Evolutionary conservation across 2,797 vertebrate species (phyloP).

Genomic region (Alcedo quadribrachys): DNA sequence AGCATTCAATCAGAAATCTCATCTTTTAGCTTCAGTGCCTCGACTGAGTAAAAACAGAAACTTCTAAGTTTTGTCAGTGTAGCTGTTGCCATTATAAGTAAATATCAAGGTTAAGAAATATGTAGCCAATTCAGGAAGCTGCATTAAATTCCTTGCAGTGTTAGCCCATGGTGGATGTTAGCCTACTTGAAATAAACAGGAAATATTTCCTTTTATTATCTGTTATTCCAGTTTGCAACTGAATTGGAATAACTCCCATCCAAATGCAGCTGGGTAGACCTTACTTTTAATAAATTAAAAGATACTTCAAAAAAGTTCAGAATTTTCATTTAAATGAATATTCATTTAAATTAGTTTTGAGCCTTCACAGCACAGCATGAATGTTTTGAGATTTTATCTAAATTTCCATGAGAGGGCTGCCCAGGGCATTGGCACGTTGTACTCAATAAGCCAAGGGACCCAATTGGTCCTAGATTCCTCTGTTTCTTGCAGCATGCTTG

Average conservation of each 20-base stretch:
- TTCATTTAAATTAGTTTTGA: too few relatives aligned
- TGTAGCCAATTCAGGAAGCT: slow-evolving; percentile 28
- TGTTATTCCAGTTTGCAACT: slow-evolving; percentile 4
- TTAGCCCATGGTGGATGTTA: not conserved
- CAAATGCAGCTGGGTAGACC: slow-evolving; percentile 15
- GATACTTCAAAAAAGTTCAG: not conserved
- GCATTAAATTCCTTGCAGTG: not conserved
- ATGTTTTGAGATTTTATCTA: not conserved
- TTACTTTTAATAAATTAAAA: not conserved
- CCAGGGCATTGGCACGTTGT: not conserved
- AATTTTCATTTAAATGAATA: too few relatives aligned
- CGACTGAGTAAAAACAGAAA: not conserved
- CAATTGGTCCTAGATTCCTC: not conserved
- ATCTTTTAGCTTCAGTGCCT: not conserved
- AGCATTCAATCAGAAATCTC: not conserved
- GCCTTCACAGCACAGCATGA: not conserved
- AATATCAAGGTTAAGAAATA: not conserved
- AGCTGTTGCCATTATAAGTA: not conserved
- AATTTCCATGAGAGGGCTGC: not conserved
- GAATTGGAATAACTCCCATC: not conserved
- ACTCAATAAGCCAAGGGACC: not conserved
- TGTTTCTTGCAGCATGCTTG: not conserved
- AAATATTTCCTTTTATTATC: slow-evolving; percentile 49
- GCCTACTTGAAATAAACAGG: slow-evolving; percentile 5
- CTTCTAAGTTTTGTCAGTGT: not conserved